Conservation (phyloP, 2,888 invertebrate species). For the Elysia crispata region DNA sequence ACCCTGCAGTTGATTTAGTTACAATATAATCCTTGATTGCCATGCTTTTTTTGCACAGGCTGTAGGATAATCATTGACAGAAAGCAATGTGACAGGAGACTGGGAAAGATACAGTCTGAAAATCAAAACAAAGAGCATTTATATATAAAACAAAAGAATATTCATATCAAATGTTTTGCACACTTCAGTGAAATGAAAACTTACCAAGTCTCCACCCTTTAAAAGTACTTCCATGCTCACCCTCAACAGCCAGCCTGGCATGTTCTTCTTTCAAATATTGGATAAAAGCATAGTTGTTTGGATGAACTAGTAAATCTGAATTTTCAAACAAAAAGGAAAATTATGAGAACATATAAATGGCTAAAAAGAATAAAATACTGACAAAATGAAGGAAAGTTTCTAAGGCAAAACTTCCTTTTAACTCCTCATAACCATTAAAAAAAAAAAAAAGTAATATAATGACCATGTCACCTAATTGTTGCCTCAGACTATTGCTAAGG, state of each 20-base stretch:
- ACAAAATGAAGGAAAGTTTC: too few relatives aligned
- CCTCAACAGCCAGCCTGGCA: constrained; percentile 66
- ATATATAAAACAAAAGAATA: too few relatives aligned
- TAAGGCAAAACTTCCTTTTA: background rate
- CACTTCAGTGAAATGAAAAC: constrained; percentile 30
- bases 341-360: background rate
- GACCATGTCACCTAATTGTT: background rate
- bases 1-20: too few relatives aligned
- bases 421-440: background rate
- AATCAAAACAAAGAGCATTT: too few relatives aligned
- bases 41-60: too few relatives aligned
- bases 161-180: too few relatives aligned
- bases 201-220: constrained; percentile 70
- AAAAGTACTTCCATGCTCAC: constrained; percentile 65
- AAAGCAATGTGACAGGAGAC: too few relatives aligned
- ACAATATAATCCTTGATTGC: too few relatives aligned
- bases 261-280: constrained; percentile 72
- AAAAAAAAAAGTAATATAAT: background rate
- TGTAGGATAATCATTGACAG: too few relatives aligned
- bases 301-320: constrained; percentile 65
- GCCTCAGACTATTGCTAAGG: too few relatives aligned
- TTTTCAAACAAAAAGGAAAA: background rate
- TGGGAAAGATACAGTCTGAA: too few relatives aligned
- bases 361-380: too few relatives aligned
- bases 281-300: constrained; percentile 72